These are phyloP conservation scores for Donacobius atricapilla DNA, from an alignment of 2,113 vertebrate genomes.

Conservation along the genomic window DNA sequence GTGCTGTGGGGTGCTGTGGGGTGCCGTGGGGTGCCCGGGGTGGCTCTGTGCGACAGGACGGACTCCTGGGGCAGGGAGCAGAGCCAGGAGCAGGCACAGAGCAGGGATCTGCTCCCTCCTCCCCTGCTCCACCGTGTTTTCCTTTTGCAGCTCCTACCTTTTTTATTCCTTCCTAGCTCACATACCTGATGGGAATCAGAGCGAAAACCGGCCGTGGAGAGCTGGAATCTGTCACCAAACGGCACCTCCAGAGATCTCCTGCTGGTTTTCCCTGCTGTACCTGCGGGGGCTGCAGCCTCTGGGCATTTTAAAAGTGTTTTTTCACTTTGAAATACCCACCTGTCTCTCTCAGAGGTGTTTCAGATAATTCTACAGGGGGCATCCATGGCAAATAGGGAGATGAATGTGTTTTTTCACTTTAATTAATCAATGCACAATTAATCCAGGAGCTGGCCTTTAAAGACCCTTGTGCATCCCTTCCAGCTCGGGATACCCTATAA, in stretches of 20 bases:
- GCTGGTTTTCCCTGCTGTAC: slow-evolving; percentile 50
- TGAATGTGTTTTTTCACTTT: not conserved
- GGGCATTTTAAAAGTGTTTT: not conserved
- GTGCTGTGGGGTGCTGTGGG: not conserved
- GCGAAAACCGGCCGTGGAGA: not conserved
- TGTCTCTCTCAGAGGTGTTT: not conserved
- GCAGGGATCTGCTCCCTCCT: not conserved
- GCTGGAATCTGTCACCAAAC: slow-evolving; percentile 60
- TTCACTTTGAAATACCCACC: not conserved
- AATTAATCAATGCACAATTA: not conserved
- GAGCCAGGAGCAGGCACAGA: not conserved
- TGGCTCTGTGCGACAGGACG: not conserved
- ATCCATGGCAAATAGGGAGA: not conserved
- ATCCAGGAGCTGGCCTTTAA: not conserved
- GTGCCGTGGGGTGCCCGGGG: not conserved
- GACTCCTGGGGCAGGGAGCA: not conserved
- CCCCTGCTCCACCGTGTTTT: not conserved
- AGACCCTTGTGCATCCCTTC: not conserved
- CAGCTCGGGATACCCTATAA: not conserved
- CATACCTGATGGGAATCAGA: slow-evolving; percentile 58
- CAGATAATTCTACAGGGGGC: not conserved
- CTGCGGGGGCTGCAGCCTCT: not conserved
- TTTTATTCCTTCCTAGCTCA: slow-evolving; percentile 48
- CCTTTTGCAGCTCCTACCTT: slow-evolving; percentile 5
- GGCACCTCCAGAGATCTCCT: slow-evolving; percentile 15